Evolutionary conservation across 2,113 vertebrate genomes (phyloP).

Genomic region (Salvator merianae): DNA sequence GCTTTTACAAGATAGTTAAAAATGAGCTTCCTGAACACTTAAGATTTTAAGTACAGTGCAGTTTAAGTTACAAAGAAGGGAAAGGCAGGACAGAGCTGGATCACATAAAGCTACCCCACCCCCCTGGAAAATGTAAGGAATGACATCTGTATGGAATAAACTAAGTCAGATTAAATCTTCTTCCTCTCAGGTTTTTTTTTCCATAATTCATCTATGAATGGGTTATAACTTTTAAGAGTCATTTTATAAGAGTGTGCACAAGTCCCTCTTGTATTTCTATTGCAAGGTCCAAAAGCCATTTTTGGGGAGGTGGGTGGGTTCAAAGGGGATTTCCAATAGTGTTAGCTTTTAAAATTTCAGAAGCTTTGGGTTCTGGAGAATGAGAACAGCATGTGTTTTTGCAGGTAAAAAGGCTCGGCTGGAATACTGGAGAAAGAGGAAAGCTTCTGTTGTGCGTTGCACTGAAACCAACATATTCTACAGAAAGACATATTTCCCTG

Average conservation of each 20-base stretch:
- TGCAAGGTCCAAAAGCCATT: neutral
- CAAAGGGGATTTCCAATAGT: neutral
- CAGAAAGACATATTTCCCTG: no score
- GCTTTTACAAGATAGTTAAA: neutral
- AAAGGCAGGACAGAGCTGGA: neutral
- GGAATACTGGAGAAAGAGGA: no score
- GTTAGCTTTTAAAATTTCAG: no score
- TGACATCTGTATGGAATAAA: neutral
- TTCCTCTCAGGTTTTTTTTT: neutral
- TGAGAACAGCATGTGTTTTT: no score
- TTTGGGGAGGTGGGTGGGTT: neutral
- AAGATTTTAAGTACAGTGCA: neutral
- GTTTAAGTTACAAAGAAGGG: neutral
- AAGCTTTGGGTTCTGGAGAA: no score
- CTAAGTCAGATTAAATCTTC: neutral
- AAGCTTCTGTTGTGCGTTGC: no score
- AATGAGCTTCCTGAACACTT: neutral
- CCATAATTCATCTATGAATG: neutral
- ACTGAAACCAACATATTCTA: no score
- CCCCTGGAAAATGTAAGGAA: neutral
- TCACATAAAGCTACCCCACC: neutral
- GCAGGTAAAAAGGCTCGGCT: no score
- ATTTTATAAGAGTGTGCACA: no score
- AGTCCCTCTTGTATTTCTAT: neutral
- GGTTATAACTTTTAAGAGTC: neutral